phyloP scores from a whole-genome alignment of 2,797 vertebrate genomes.

The Botia kubotai region DNA sequence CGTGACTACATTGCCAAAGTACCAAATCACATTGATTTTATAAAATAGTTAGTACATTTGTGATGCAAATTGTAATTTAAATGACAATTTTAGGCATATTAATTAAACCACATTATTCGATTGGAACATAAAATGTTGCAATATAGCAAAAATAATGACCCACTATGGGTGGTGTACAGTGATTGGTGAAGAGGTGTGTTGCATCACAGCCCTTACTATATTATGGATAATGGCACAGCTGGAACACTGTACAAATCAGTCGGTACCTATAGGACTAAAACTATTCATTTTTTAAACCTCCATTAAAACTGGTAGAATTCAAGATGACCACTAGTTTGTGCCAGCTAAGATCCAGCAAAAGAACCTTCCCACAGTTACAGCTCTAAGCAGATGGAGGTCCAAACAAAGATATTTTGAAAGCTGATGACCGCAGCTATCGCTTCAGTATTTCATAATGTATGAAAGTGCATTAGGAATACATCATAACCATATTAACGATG shows the following conservation, averaged over 20 bases:
- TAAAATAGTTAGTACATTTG: not conserved
- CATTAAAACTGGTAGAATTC: not conserved
- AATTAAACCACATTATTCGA: no score
- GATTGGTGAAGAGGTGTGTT: not conserved
- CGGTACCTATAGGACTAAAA: not conserved
- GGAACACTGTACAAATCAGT: not conserved
- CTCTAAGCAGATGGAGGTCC: not conserved
- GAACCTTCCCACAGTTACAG: not conserved
- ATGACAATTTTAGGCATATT: no score
- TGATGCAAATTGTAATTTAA: no score
- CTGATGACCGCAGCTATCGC: not conserved
- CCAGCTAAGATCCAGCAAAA: no score
- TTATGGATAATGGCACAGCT: not conserved
- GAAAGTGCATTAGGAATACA: constrained; percentile 20
- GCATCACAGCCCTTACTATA: not conserved
- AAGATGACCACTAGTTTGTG: not conserved
- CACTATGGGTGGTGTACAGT: not conserved
- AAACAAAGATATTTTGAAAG: constrained; percentile 18
- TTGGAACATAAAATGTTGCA: not conserved
- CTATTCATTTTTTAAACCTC: not conserved
- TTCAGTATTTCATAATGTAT: constrained; percentile 21
- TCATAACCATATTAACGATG: constrained; percentile 31
- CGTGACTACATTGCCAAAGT: no score
- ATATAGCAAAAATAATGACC: not conserved
- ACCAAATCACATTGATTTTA: not conserved